These are phyloP conservation scores for Hiodon tergisus DNA, from an alignment of 2,113 vertebrate genomes.

Conservation along the genomic window DNA sequence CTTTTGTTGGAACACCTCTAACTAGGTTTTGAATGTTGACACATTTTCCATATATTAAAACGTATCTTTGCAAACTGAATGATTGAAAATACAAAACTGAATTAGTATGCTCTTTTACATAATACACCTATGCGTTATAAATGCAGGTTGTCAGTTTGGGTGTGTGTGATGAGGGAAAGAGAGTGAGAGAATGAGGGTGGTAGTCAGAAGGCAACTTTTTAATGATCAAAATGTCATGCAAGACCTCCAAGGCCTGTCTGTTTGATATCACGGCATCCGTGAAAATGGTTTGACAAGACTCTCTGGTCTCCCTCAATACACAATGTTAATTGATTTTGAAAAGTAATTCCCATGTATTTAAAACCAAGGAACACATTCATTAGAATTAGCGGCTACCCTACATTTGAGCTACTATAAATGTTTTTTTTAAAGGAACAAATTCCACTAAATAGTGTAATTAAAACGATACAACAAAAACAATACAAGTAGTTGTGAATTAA, in stretches of 20 bases:
- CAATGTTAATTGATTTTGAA: constrained; percentile 21
- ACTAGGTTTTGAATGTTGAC: too few relatives aligned
- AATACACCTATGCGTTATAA: too few relatives aligned
- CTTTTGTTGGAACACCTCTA: too few relatives aligned
- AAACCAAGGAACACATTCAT: constrained; percentile 15
- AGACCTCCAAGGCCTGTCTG: not conserved
- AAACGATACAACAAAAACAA: too few relatives aligned
- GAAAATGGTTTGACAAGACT: constrained; percentile 22
- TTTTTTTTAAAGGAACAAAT: too few relatives aligned
- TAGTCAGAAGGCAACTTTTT: not conserved
- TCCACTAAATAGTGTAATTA: too few relatives aligned
- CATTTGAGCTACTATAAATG: not conserved
- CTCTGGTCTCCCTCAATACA: constrained; percentile 6
- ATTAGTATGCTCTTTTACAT: not conserved
- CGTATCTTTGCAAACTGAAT: too few relatives aligned
- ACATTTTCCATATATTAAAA: too few relatives aligned
- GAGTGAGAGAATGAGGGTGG: not conserved
- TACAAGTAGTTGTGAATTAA: too few relatives aligned
- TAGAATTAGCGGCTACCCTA: not conserved
- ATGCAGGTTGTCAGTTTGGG: too few relatives aligned
- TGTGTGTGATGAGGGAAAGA: not conserved
- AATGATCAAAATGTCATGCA: not conserved
- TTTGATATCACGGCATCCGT: constrained; percentile 5
- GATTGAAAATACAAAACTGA: not conserved
- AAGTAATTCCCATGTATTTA: constrained; percentile 18